A percentile compares a stretch with the other conserved stretches of the same genome.
phyloP scores from a whole-genome alignment of 2,888 invertebrate species.

The Leptinotarsa juncta region DNA sequence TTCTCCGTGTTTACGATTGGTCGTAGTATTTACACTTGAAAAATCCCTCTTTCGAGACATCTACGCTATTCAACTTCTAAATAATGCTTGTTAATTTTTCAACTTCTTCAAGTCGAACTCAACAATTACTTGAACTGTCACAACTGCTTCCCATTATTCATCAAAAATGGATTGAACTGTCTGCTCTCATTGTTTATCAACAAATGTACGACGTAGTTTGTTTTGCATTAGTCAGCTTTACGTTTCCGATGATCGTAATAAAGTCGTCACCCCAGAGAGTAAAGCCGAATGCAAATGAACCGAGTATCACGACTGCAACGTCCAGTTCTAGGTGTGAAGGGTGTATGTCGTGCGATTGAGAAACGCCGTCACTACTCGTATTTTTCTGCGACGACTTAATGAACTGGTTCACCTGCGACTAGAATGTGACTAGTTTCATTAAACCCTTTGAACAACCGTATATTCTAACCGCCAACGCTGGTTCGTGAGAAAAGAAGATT shows the following conservation, averaged over 20 bases:
- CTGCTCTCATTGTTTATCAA: too few relatives aligned
- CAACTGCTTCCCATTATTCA: too few relatives aligned
- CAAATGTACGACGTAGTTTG: too few relatives aligned
- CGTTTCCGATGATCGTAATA: constrained; percentile 35
- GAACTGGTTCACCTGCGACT: constrained; percentile 52
- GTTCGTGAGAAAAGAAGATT: constrained; percentile 59
- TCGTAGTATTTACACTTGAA: too few relatives aligned
- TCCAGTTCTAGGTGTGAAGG: constrained; percentile 46
- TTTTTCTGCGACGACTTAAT: constrained; percentile 50
- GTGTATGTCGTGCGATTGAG: constrained; percentile 45
- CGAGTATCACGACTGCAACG: constrained; percentile 37
- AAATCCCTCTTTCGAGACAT: too few relatives aligned
- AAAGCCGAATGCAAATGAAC: constrained; percentile 50
- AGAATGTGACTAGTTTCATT: neutral
- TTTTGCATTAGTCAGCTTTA: neutral
- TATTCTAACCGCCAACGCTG: constrained; percentile 49
- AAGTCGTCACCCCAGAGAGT: constrained; percentile 32
- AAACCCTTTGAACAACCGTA: constrained; percentile 21
- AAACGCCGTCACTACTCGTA: constrained; percentile 49
- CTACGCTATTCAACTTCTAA: too few relatives aligned
- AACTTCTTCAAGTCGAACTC: too few relatives aligned
- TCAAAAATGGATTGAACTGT: too few relatives aligned
- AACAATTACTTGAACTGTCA: too few relatives aligned
- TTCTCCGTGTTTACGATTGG: too few relatives aligned
- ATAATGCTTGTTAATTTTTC: too few relatives aligned